A percentile compares a stretch with the other conserved stretches of the same genome.
Evolutionary conservation across 2,888 invertebrate species (phyloP).

Genomic region (Nebria brevicollis): DNA sequence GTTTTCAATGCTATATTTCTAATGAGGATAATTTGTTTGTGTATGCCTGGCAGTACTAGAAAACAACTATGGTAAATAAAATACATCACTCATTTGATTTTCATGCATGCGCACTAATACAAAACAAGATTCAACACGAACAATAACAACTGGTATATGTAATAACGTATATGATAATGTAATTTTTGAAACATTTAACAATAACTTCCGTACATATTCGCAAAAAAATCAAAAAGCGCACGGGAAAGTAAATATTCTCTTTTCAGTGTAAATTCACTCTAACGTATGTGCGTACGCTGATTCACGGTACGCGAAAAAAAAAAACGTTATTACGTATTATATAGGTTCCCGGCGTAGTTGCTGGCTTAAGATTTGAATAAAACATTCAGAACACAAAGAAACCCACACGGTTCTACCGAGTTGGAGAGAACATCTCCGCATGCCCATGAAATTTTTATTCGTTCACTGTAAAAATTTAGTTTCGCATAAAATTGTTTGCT

Average conservation of each 20-base stretch:
- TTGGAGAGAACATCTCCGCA: conserved; percentile 42
- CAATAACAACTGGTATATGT: too few species aligned
- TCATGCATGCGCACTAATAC: too few species aligned
- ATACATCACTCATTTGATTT: too few species aligned
- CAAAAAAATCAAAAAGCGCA: conserved; percentile 22
- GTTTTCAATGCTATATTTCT: too few species aligned
- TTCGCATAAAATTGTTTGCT: conserved; percentile 41
- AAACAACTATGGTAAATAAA: too few species aligned
- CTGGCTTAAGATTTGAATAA: conserved; percentile 43
- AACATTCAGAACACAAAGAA: conserved; percentile 43
- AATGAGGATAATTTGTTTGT: too few species aligned
- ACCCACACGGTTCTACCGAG: conserved; percentile 37
- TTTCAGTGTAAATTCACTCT: not conserved
- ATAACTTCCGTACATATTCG: not conserved
- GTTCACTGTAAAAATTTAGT: conserved; percentile 46
- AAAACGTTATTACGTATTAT: conserved; percentile 41
- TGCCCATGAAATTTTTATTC: conserved; percentile 43
- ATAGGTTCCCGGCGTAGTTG: conserved; percentile 33
- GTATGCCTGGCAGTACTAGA: too few species aligned
- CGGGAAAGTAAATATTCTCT: not conserved
- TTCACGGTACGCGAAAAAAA: conserved; percentile 22
- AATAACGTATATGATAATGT: not conserved
- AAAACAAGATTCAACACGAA: too few species aligned
- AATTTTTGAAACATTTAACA: not conserved
- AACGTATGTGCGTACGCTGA: conserved; percentile 30